A percentile compares a stretch with the other conserved stretches of the same genome.
phyloP scores from a whole-genome alignment of 2,888 invertebrate species.

The Dilophus febrilis region DNA sequence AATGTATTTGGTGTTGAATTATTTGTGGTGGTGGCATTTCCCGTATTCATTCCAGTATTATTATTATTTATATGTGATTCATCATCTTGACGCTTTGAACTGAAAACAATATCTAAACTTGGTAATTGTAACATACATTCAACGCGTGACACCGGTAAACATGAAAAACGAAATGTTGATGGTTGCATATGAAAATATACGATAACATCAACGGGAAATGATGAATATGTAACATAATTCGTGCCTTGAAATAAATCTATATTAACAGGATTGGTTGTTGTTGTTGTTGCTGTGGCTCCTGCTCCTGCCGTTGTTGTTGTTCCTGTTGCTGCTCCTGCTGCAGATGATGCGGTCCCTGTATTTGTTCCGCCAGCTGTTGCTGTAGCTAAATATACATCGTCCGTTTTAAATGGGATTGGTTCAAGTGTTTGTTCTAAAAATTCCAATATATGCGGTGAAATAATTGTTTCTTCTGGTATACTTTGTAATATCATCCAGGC shows the following conservation, averaged over 20 bases:
- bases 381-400: conserved; percentile 14
- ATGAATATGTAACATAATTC: conserved; percentile 65
- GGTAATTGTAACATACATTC: conserved; percentile 93
- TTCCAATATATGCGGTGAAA: conserved; percentile 91
- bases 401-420: conserved; percentile 64
- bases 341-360: too few species aligned
- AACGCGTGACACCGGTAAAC: conserved; percentile 85
- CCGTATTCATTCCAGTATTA: too few species aligned
- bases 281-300: too few species aligned
- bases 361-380: too few species aligned
- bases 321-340: too few species aligned
- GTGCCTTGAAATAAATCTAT: conserved; percentile 46
- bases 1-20: conserved; percentile 16
- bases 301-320: too few species aligned
- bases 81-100: conserved; percentile 75
- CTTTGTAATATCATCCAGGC: conserved; percentile 94
- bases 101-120: conserved; percentile 92
- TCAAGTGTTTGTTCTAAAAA: conserved; percentile 94
- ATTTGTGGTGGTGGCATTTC: too few species aligned
- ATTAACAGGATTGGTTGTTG: conserved; percentile 26
- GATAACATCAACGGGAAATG: conserved; percentile 96
- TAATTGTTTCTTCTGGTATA: conserved; percentile 93
- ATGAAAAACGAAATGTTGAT: conserved; percentile 88
- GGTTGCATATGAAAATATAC: conserved; percentile 98
- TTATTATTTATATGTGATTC: too few species aligned